Evolutionary conservation across 2,888 invertebrate genomes (phyloP).

Genomic region (Germaria angustata): DNA sequence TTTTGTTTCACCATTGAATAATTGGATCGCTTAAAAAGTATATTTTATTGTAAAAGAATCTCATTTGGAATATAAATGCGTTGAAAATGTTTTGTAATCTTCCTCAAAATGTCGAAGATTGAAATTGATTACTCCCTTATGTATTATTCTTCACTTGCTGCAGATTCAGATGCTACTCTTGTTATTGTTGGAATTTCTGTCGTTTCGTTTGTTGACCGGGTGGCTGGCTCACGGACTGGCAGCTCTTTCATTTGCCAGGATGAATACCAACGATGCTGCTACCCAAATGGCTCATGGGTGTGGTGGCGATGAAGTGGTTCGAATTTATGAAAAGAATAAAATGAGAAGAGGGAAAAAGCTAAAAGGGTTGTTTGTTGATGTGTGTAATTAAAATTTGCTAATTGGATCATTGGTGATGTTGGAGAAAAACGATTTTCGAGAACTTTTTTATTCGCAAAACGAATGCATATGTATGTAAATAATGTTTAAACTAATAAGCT

Average conservation of each 20-base stretch:
- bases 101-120: conserved; percentile 71
- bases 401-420: conserved; percentile 64
- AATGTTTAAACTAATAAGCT: no score
- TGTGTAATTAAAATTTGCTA: conserved; percentile 69
- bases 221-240: not conserved
- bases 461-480: no score
- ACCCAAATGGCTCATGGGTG: not conserved
- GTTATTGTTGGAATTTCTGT: conserved; percentile 6
- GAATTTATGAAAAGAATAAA: conserved; percentile 16
- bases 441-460: not conserved
- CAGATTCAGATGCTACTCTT: conserved; percentile 14
- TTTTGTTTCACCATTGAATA: conserved; percentile 62
- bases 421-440: not conserved
- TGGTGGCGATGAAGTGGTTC: conserved; percentile 19
- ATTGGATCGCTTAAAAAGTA: conserved; percentile 68
- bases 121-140: conserved; percentile 69
- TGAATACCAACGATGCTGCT: conserved; percentile 27
- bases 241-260: conserved; percentile 15
- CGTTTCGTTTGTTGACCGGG: not conserved
- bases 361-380: conserved; percentile 63
- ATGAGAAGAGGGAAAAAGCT: conserved; percentile 23
- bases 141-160: conserved; percentile 36
- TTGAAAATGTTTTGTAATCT: conserved; percentile 71
- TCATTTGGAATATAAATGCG: conserved; percentile 71
- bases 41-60: conserved; percentile 68